phyloP scores from a whole-genome alignment of 2,888 invertebrate genomes.

The Drosophila bunnanda region DNA sequence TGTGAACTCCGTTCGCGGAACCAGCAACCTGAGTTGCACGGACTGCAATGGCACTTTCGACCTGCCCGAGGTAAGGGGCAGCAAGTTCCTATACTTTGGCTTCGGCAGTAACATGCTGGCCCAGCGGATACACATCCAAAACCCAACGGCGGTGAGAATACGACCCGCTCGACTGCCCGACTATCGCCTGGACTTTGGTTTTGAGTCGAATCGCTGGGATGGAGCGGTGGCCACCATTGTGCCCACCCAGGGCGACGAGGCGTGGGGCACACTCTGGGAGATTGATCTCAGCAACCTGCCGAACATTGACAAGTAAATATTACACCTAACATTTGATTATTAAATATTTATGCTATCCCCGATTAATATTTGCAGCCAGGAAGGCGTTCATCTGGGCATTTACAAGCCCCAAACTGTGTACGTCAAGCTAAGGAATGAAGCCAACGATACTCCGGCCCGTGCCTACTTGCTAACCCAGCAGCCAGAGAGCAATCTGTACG shows the following conservation, averaged over 20 bases:
- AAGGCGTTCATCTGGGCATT: conserved; percentile 85
- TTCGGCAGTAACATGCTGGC: conserved; percentile 95
- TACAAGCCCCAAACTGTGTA: conserved; percentile 88
- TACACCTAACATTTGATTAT: neutral
- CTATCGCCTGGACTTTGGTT: conserved; percentile 89
- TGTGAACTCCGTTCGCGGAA: neutral
- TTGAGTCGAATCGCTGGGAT: conserved; percentile 88
- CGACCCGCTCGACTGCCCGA: conserved; percentile 88
- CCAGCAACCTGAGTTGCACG: neutral
- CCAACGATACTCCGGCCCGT: conserved; percentile 87
- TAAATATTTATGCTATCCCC: neutral
- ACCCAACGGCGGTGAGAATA: conserved; percentile 90
- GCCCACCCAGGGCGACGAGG: conserved; percentile 60
- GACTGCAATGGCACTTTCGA: conserved; percentile 8
- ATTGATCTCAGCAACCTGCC: conserved; percentile 87
- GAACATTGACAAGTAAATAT: conserved; percentile 89
- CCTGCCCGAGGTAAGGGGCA: conserved; percentile 52
- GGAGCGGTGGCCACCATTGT: conserved; percentile 94
- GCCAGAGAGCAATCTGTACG: conserved; percentile 84
- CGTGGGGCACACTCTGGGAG: conserved; percentile 93
- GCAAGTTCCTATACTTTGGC: conserved; percentile 91
- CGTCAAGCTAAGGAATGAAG: conserved; percentile 85
- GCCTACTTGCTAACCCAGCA: conserved; percentile 89
- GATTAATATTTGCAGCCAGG: conserved; percentile 66
- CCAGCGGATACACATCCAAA: conserved; percentile 91